Base-by-base conservation (phyloP, 2,797 vertebrate species). In the Zonotrichia albicollis region DNA sequence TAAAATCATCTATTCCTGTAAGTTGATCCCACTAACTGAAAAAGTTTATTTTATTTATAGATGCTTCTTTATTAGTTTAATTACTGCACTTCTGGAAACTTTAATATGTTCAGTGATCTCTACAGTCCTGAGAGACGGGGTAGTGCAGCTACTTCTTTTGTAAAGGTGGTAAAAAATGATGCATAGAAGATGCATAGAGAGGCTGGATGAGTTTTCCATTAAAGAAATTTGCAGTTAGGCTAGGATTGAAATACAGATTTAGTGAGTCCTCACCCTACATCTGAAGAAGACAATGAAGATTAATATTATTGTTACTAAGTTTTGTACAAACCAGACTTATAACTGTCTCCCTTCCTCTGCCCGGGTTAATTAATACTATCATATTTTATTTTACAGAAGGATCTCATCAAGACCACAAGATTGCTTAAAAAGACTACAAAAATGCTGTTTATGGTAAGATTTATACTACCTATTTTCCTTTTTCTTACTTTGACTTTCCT, bases 401-500 rank as follows among this genome's bases (percentile, higher is more conserved):
- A 98, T 74, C 57, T 75, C n/a, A 95, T 97, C 65, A 97, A 95
- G 96, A 96, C 93, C 45, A 95, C 94, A 5, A 93, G 92, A 66
- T 83, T 98, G 51, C 93, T 98, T 83, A 98, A 96, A 96, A 97
- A 97, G 95, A 92, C 96, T 80, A 95, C 93, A 34, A 97, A 97
- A 96, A 82, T 77, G 10, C 54, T 96, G 32, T 98, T 98, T 89
- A 96, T 97, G 97, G 97, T 98, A 98, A 98, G 96, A 53, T 45
- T 83, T 40, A 82, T 84, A 50, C 23, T 88, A 26, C 13, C 15
- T 4, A 3, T 81, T 91, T 96, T 90, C 61, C 5, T 38, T 53
- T 38, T 93, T 93, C 89, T 88, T 87, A 32, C 19, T 91, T 93
- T 88, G 43, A 36, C 88, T 53, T 76, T 84, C 32, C 25, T 73